Percentiles rank a stretch among this genome's conserved stretches.
These are phyloP conservation scores for Mallotus villosus DNA, from an alignment of 2,797 vertebrate species.

Conservation along the genomic window DNA sequence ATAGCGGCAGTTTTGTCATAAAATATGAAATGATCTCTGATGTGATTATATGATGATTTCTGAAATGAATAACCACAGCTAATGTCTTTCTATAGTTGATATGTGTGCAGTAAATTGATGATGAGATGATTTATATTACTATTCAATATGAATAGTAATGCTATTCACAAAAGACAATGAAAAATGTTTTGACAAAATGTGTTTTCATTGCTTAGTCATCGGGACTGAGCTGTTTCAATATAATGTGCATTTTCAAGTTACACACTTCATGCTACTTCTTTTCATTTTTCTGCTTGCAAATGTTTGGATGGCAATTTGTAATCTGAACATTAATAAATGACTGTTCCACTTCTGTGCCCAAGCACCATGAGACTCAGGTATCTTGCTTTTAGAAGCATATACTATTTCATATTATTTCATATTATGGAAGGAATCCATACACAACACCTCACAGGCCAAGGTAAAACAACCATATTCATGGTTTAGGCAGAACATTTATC, in stretches of 20 bases:
- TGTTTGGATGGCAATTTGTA: slow-evolving; percentile 4
- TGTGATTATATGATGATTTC: too few relatives aligned
- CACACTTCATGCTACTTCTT: background rate
- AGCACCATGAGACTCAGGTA: background rate
- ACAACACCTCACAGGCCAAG: background rate
- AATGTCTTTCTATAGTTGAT: too few relatives aligned
- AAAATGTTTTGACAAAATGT: too few relatives aligned
- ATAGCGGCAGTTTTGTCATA: too few relatives aligned
- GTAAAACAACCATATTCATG: background rate
- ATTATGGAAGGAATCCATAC: background rate
- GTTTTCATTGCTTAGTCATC: too few relatives aligned
- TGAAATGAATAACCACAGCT: too few relatives aligned
- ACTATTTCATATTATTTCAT: slow-evolving; percentile 14
- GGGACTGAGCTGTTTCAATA: background rate
- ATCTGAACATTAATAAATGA: background rate
- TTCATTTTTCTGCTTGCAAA: background rate
- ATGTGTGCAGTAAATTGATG: too few relatives aligned
- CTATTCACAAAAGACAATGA: background rate
- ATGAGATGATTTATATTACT: too few relatives aligned
- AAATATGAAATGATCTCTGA: too few relatives aligned
- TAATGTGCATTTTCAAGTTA: background rate
- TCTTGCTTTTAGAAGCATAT: background rate
- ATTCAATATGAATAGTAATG: background rate
- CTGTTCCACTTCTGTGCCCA: background rate
- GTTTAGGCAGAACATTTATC: background rate